Evolutionary conservation across 2,797 vertebrate species (phyloP).

Genomic region (Caiman crocodilus): DNA sequence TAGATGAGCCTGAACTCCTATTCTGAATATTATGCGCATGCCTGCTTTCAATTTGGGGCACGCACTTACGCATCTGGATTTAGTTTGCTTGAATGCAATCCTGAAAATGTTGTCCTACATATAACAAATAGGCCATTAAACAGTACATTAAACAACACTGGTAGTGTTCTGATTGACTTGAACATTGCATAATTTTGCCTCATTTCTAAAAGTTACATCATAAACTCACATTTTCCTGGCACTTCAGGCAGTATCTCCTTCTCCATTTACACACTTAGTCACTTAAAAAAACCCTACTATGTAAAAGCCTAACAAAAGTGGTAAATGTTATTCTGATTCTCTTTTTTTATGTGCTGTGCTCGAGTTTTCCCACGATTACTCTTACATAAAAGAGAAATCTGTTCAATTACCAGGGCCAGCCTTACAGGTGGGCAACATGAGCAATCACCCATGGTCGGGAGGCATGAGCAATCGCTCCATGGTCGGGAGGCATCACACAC

Average conservation of each 20-base stretch:
- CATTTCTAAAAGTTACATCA: not conserved
- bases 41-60: not conserved
- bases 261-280: constrained; percentile 34
- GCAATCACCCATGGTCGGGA: too few relatives aligned
- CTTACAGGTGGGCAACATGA: too few relatives aligned
- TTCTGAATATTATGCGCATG: not conserved
- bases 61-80: not conserved
- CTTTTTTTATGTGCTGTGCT: constrained; percentile 45
- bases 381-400: constrained; percentile 21
- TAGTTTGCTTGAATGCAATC: not conserved
- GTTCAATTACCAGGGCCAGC: not conserved
- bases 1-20: not conserved
- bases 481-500: too few relatives aligned
- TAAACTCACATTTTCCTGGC: not conserved
- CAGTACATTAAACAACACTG: not conserved
- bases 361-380: constrained; percentile 9
- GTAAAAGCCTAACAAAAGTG: constrained; percentile 61
- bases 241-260: constrained; percentile 12
- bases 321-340: constrained; percentile 59
- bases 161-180: not conserved
- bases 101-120: not conserved
- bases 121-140: constrained; percentile 5
- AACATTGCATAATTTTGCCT: not conserved
- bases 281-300: constrained; percentile 29
- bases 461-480: too few relatives aligned